Conservation (phyloP, 2,797 vertebrate species). For the Bucorvus abyssinicus region DNA sequence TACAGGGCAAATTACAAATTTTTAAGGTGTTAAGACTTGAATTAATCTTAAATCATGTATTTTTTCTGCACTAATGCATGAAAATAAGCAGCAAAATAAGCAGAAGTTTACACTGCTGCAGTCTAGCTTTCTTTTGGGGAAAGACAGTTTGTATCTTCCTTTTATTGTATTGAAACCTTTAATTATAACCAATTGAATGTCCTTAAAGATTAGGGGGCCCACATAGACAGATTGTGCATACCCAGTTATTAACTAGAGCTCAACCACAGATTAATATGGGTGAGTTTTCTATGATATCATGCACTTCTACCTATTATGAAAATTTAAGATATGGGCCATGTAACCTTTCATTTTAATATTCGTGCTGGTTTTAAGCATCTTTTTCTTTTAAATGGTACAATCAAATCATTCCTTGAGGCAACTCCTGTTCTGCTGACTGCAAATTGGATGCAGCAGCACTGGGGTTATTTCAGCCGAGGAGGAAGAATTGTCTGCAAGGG, state of each 20-base stretch:
- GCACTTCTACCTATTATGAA: conserved; percentile 36
- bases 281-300: conserved; percentile 48
- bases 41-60: neutral
- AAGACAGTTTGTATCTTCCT: conserved; percentile 41
- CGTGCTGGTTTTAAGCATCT: neutral
- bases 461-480: neutral
- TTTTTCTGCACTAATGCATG: neutral
- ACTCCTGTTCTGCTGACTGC: neutral
- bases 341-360: conserved; percentile 54
- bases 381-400: neutral
- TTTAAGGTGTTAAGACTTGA: neutral
- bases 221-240: conserved; percentile 29
- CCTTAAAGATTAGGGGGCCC: conserved; percentile 50
- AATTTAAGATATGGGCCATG: conserved; percentile 16
- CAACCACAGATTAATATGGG: conserved; percentile 36
- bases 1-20: neutral
- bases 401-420: neutral
- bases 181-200: conserved; percentile 59
- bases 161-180: conserved; percentile 57
- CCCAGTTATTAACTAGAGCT: conserved; percentile 53
- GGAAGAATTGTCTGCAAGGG: neutral
- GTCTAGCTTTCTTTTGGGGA: neutral
- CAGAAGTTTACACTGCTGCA: neutral
- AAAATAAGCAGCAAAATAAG: conserved; percentile 9
- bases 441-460: neutral